Conservation (phyloP, 1,140 invertebrate genomes). For the Drosophila neocordata region DNA sequence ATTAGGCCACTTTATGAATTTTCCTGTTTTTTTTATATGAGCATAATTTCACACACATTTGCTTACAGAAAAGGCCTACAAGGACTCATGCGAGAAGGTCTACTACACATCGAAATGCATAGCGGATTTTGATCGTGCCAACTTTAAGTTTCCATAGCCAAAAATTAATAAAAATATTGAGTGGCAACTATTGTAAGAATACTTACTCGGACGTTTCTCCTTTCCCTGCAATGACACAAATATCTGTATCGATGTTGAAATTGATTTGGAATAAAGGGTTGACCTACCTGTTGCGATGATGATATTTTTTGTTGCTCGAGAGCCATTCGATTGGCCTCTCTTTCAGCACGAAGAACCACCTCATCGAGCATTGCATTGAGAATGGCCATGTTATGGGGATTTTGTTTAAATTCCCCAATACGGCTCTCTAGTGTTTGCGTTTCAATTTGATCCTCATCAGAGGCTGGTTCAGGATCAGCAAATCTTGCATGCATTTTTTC, state of each 20-base stretch:
- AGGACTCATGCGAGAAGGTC: slow-evolving; percentile 64
- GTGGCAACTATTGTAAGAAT: slow-evolving; percentile 10
- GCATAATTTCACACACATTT: neutral
- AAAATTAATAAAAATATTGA: slow-evolving; percentile 13
- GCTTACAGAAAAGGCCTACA: slow-evolving; percentile 60
- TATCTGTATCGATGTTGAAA: slow-evolving; percentile 5
- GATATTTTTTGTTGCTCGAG: slow-evolving; percentile 47
- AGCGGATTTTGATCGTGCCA: slow-evolving; percentile 51
- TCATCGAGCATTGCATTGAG: slow-evolving; percentile 75
- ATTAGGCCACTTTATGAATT: too few relatives aligned
- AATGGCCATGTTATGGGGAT: slow-evolving; percentile 74
- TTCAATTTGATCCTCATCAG: slow-evolving; percentile 56
- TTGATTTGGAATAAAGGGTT: slow-evolving; percentile 34
- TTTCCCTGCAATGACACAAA: slow-evolving; percentile 60
- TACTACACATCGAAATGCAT: slow-evolving; percentile 69
- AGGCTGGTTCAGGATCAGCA: slow-evolving; percentile 70
- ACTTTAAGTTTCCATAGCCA: slow-evolving; percentile 64
- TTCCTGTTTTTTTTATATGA: neutral
- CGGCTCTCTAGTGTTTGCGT: slow-evolving; percentile 59
- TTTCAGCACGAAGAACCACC: slow-evolving; percentile 72
- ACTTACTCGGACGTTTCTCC: slow-evolving; percentile 80
- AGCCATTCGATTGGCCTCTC: slow-evolving; percentile 66
- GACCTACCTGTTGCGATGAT: slow-evolving; percentile 76
- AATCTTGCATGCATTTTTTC: slow-evolving; percentile 78
- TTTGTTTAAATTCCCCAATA: slow-evolving; percentile 75